Evolutionary conservation across 2,797 vertebrate genomes (phyloP), one percentile per base, ranked within the genome.

Genomic region (Enteromius unitaeniatus): DNA sequence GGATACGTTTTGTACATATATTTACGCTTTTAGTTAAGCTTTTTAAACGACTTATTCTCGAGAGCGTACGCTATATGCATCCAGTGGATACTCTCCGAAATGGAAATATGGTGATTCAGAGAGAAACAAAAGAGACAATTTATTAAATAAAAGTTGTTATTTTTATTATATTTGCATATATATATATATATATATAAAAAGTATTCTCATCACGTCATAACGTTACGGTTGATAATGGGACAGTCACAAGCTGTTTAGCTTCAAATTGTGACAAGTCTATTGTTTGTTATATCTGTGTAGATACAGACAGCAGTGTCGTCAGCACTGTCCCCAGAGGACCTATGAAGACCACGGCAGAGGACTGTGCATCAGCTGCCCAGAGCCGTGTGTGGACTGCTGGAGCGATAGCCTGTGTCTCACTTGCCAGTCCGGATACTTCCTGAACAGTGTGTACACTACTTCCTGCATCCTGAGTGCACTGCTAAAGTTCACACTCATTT

Each of bases 261-360:
- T 40, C 26, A 45, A 21, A 14, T 17, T 75, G 49, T 70, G 64
- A 85, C 42, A 42, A 31, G 15, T 34, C 68, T 23, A 51, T 72
- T 85, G 65, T 78, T 37, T n/a, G 69, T 86, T 86, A 82, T 51
- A 78, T 89, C 14, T 73, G 45, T 87, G 6, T 84, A 96, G 95
- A 78, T 95, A 94, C 91, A 93, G 91, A 84, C 94, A 94, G 82
- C 94, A 94, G 91, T 96, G 95, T 91, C 94, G 93, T 45, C 91
- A 91, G 77, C 93, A 95, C 88, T 96, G 95, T 82, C 95, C 95
- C 9, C 93, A 92, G 88, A 93, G 92, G 90, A 95, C 92, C 55
- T 96, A 93, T 6, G 92, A 94, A 82, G 94, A 96, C 82, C 85
- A 73, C 55, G 88, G 86, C 21, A 85, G 94, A 58, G 91, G 92